These are phyloP conservation scores for Nixonia krombeini DNA, from an alignment of 1,140 invertebrate species.

Conservation along the genomic window DNA sequence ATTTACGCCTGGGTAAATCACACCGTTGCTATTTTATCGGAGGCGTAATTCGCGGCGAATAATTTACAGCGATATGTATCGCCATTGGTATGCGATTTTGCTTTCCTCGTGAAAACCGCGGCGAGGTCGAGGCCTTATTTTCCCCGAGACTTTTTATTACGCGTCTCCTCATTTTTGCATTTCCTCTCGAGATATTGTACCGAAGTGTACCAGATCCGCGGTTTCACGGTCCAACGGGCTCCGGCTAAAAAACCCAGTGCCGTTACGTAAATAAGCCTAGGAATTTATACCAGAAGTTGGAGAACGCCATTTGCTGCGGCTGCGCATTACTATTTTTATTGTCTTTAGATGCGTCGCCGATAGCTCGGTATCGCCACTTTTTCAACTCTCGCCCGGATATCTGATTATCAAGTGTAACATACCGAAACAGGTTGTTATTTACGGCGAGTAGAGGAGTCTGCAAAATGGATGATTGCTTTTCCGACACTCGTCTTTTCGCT, in stretches of 20 bases:
- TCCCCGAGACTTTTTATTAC: constrained; percentile 14
- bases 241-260: constrained; percentile 36
- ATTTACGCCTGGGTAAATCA: no score
- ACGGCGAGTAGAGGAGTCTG: no score
- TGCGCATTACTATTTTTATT: constrained; percentile 36
- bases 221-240: constrained; percentile 43
- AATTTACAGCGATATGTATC: no score
- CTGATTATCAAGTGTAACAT: constrained; percentile 27
- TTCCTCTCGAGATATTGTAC: constrained; percentile 28
- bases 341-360: constrained; percentile 34
- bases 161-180: constrained; percentile 24
- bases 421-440: constrained; percentile 7
- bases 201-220: constrained; percentile 28
- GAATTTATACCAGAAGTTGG: constrained; percentile 28
- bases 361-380: constrained; percentile 4
- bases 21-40: no score
- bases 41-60: no score
- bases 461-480: no score
- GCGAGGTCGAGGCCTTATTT: constrained; percentile 27
- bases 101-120: background rate
- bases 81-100: no score
- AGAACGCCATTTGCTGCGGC: constrained; percentile 24
- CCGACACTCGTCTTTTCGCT: no score
- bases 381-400: constrained; percentile 24
- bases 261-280: constrained; percentile 46